These are phyloP conservation scores for Ophiothrix spiculata DNA, from an alignment of 35 echinoderm and acorn worm species.

Conservation along the genomic window DNA sequence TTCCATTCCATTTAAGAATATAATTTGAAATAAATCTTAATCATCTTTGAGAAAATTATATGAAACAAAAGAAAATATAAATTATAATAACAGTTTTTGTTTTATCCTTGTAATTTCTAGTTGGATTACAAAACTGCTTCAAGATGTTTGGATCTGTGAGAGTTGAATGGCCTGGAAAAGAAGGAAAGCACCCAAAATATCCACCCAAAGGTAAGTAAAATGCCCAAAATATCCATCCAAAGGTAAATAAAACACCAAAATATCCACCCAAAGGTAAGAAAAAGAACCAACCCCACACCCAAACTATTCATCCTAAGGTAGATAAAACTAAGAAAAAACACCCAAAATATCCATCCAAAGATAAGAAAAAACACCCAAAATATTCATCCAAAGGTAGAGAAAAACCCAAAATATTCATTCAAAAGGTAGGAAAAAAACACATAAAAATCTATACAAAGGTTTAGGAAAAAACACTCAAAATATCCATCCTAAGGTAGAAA, in stretches of 20 bases:
- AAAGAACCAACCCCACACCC: too few relatives aligned
- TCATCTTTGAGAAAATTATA: too few relatives aligned
- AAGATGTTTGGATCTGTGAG: constrained; percentile 84
- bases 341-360: not conserved
- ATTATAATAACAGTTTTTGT: too few relatives aligned
- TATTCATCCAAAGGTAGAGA: too few relatives aligned
- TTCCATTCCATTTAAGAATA: too few relatives aligned
- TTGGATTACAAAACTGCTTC: constrained; percentile 88
- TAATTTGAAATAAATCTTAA: too few relatives aligned
- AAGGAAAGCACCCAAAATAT: constrained; percentile 86
- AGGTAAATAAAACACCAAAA: not conserved
- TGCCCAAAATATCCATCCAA: too few relatives aligned
- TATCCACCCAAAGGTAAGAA: not conserved
- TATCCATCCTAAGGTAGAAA: not conserved
- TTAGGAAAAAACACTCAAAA: not conserved
- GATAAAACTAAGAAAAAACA: not conserved
- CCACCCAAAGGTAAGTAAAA: constrained; percentile 90
- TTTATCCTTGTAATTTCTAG: constrained; percentile 29
- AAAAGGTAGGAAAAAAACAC: not conserved
- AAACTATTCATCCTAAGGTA: not conserved
- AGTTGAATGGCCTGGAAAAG: constrained; percentile 97
- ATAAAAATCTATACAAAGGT: not conserved
- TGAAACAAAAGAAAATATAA: too few relatives aligned
- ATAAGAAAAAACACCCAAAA: not conserved
- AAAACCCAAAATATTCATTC: not conserved